Base-by-base conservation (phyloP, 1,140 invertebrate species). In the Drosophila eugracilis region DNA sequence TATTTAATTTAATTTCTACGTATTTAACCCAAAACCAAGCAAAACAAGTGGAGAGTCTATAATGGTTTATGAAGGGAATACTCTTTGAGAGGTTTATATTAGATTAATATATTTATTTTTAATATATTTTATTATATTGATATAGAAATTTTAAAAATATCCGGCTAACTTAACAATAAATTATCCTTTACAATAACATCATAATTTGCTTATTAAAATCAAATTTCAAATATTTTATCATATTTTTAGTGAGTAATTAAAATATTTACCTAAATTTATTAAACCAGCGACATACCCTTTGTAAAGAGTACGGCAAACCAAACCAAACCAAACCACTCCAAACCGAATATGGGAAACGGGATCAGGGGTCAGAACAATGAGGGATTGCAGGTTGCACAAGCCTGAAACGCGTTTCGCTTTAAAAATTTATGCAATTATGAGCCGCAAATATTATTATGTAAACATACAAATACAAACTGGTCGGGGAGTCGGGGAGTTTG, bases 381-480 rank as follows among this genome's bases (percentile, higher is more conserved):
- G 55, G 14, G 52, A 57, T 42, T 44, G 42, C 32, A 44, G 32
- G 47, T 36, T 59, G 53, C 55, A 52, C 59, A 54, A 28, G 65
- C 52, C 63, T 55, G 75, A 67, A 81, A 81, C 76, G 83, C 70
- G 70, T 45, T 71, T 81, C 83, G 66, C 39, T 79, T 88, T 89
- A 88, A 88, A 88, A 88, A 88, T 88, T 88, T 89, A 88, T 88
- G 83, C 84, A 88, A 88, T 88, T 88, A 88, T 88, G 83, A 78
- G 83, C 83, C 75, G 83, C 83, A 88, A 86, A 86, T 86, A 86
- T 86, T 86, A 86, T 86, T 88, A 88, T 78, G 76, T 88, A 81
- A 86, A 86, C 83, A 88, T 48, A 81, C 83, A 86, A 88, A 86
- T 86, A 86, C 78, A 70, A 41, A 24, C 21, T 19, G 30, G 41